Evolutionary conservation across 2,888 invertebrate genomes (phyloP), one percentile per base, ranked within the genome.

Genomic region (Geotrupes spiniger): DNA sequence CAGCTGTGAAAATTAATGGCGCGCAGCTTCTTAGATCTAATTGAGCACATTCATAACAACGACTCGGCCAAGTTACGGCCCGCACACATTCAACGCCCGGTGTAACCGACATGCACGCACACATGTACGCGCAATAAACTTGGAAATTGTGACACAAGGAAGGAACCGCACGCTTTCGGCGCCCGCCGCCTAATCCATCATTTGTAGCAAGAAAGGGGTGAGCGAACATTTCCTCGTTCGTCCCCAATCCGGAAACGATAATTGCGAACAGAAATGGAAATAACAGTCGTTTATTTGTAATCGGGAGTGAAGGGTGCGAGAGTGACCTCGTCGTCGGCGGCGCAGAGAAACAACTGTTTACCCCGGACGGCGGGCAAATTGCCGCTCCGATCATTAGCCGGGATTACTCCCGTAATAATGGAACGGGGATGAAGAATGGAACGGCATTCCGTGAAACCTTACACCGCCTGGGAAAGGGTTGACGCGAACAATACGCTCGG

Each of bases 1-100:
- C 78, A 78, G 78, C 78, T 78, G 79, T 77, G 78, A 77, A 78
- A 78, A 78, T 78, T 78, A 78, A 78, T 78, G 78, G 78, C 74
- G 77, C 78, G 76, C 77, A 75, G 78, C 78, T 78, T 78, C 78
- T 78, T 78, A 79, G 78, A 78, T 78, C 78, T 79, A 78, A 79
- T 78, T 79, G 78, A 78, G 75, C 73, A 76, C 78, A 78, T 78
- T 78, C 77, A 78, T 78, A 79, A 78, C 75, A 75, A 72, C 68
- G 66, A 63, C 52, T 61, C 66, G 66, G 60, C 62, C 21, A 29
- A 41, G 41, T 37, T 21, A 28, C 41, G 40, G 36, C 46, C 26
- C 41, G 37, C 40, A 36, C 46, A 47, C 46, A 36, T 36, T 42
- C 41, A 36, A 42, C 36, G 37, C 29, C 41, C 41, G 36, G 6